These are phyloP conservation scores for Drosophila aldrichi DNA, from an alignment of 2,888 invertebrate genomes.

Conservation along the genomic window DNA sequence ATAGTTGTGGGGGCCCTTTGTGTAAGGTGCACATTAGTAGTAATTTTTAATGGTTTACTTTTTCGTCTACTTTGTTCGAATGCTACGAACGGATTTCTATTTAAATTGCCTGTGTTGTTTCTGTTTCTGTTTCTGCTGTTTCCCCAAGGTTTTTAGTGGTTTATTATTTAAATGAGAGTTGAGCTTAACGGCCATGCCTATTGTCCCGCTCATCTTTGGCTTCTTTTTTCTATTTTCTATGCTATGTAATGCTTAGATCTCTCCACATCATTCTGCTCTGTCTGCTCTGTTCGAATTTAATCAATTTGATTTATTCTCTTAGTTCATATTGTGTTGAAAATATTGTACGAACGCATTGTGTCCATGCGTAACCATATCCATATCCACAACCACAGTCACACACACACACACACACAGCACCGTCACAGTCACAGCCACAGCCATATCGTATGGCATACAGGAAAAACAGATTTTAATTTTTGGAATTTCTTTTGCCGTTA, in stretches of 20 bases:
- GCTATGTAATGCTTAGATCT: constrained; percentile 30
- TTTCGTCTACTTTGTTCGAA: constrained; percentile 72
- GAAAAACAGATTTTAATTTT: constrained; percentile 58
- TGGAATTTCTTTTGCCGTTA: constrained; percentile 38
- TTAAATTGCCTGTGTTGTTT: constrained; percentile 59
- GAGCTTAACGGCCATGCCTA: constrained; percentile 24
- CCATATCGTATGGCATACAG: constrained; percentile 69
- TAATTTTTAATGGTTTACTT: constrained; percentile 84
- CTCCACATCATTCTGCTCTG: constrained; percentile 51
- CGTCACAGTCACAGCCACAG: constrained; percentile 24
- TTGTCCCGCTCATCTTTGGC: constrained; percentile 38
- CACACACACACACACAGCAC: background rate
- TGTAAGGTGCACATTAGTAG: constrained; percentile 84
- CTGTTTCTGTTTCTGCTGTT: constrained; percentile 52
- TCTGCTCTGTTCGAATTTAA: constrained; percentile 76
- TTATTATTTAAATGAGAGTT: constrained; percentile 74
- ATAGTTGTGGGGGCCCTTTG: constrained; percentile 40
- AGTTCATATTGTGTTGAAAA: constrained; percentile 76
- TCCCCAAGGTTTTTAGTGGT: constrained; percentile 60
- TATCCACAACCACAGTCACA: constrained; percentile 32
- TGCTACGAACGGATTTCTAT: constrained; percentile 61
- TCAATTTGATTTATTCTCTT: constrained; percentile 82
- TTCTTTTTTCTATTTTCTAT: constrained; percentile 4
- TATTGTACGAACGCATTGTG: constrained; percentile 70
- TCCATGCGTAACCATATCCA: constrained; percentile 59